phyloP scores from a whole-genome alignment of 92 coral and sea anemone species.

The Porites divaricata region DNA sequence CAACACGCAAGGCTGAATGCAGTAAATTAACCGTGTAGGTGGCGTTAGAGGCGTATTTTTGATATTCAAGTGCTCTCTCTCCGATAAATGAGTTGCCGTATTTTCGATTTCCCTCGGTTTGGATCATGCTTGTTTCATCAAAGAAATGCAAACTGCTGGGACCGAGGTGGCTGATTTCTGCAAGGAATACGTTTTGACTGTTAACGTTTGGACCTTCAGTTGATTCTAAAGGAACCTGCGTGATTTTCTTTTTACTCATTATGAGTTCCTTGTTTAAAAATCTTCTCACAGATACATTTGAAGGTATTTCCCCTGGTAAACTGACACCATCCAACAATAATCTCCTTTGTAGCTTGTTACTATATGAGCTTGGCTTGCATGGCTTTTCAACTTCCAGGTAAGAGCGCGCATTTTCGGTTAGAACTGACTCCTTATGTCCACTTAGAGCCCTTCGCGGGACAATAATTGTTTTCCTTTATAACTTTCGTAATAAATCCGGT shows the following conservation, averaged over 20 bases:
- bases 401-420: conserved; percentile 23
- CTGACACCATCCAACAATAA: conserved; percentile 1
- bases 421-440: conserved; percentile 29
- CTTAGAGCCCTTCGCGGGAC: conserved; percentile 37
- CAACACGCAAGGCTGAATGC: conserved; percentile 39
- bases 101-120: conserved; percentile 36
- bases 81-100: conserved; percentile 50
- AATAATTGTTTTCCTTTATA: conserved; percentile 40
- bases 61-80: conserved; percentile 49
- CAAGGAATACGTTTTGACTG: conserved; percentile 18
- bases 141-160: conserved; percentile 56
- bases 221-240: conserved; percentile 14
- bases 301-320: neutral
- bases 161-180: conserved; percentile 22
- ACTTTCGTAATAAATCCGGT: conserved; percentile 42
- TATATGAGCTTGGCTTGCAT: conserved; percentile 33
- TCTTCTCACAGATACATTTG: neutral
- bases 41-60: conserved; percentile 59
- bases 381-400: conserved; percentile 52
- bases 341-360: conserved; percentile 25
- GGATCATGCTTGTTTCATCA: conserved; percentile 46
- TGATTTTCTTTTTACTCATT: neutral
- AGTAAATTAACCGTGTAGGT: conserved; percentile 43
- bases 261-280: neutral
- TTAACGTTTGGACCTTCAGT: neutral